phyloP scores from a whole-genome alignment of 1,140 invertebrate species.

The Protaetia brevitarsis region DNA sequence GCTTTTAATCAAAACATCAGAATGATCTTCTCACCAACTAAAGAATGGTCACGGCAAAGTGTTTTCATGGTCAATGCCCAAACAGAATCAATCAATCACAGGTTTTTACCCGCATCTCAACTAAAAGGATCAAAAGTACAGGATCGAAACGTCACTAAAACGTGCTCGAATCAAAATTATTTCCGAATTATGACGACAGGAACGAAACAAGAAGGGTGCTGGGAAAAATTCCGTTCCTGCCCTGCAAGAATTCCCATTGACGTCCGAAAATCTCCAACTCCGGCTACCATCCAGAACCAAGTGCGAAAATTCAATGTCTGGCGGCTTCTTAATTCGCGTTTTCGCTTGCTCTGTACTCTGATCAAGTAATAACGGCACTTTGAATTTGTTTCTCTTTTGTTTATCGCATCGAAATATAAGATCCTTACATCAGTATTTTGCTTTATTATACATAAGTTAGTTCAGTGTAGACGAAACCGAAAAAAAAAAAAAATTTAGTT shows the following conservation, averaged over 20 bases:
- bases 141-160: neutral
- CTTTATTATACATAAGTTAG: neutral
- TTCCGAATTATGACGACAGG: neutral
- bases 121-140: neutral
- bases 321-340: neutral
- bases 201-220: constrained; percentile 17
- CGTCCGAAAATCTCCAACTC: neutral
- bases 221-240: constrained; percentile 5
- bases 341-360: neutral
- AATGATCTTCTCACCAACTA: neutral
- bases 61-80: neutral
- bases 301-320: neutral
- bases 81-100: neutral
- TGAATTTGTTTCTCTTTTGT: neutral
- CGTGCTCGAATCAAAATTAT: neutral
- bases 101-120: neutral
- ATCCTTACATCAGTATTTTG: neutral
- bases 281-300: constrained; percentile 10
- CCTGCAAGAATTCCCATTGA: neutral
- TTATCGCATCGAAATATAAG: neutral
- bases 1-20: neutral
- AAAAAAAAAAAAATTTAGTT: neutral
- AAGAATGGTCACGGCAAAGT: neutral
- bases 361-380: constrained; percentile 1
- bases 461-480: neutral